Conservation (phyloP, 2,888 invertebrate species). For the Apotomis capreana region DNA sequence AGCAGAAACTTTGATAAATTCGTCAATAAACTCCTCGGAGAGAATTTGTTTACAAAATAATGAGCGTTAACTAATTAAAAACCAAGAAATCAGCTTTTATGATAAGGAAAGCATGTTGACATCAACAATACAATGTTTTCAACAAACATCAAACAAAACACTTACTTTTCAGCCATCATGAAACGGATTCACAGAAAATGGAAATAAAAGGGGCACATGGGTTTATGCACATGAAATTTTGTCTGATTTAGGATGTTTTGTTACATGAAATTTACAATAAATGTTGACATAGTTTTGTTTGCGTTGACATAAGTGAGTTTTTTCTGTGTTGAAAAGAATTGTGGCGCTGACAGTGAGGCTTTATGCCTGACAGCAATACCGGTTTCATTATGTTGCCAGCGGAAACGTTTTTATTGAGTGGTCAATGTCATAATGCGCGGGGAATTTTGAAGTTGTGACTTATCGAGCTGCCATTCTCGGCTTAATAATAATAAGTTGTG, state of each 20-base stretch:
- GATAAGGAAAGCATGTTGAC: slow-evolving; percentile 61
- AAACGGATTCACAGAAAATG: slow-evolving; percentile 53
- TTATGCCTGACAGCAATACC: slow-evolving; percentile 26
- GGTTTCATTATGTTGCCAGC: slow-evolving; percentile 13
- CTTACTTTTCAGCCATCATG: slow-evolving; percentile 79
- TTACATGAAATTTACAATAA: slow-evolving; percentile 78
- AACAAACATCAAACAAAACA: slow-evolving; percentile 49
- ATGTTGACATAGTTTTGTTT: slow-evolving; percentile 81
- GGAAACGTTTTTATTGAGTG: not conserved
- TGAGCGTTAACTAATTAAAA: slow-evolving; percentile 25
- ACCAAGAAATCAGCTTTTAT: slow-evolving; percentile 54
- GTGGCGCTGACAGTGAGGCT: slow-evolving; percentile 29
- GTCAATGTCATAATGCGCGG: slow-evolving; percentile 7
- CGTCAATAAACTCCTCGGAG: not conserved
- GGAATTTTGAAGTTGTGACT: not conserved
- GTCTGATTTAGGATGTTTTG: slow-evolving; percentile 66
- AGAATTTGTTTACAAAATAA: slow-evolving; percentile 35
- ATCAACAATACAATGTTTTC: slow-evolving; percentile 52
- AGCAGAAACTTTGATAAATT: slow-evolving; percentile 5
- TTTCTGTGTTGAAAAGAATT: slow-evolving; percentile 27
- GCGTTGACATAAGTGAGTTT: slow-evolving; percentile 74
- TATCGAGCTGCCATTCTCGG: too few relatives aligned
- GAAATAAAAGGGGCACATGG: slow-evolving; percentile 68
- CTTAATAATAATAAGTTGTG: too few relatives aligned
- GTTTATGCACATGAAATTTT: slow-evolving; percentile 66